These are phyloP conservation scores for Coryphaenoides rupestris DNA, from an alignment of 2,113 vertebrate species.

Conservation along the genomic window DNA sequence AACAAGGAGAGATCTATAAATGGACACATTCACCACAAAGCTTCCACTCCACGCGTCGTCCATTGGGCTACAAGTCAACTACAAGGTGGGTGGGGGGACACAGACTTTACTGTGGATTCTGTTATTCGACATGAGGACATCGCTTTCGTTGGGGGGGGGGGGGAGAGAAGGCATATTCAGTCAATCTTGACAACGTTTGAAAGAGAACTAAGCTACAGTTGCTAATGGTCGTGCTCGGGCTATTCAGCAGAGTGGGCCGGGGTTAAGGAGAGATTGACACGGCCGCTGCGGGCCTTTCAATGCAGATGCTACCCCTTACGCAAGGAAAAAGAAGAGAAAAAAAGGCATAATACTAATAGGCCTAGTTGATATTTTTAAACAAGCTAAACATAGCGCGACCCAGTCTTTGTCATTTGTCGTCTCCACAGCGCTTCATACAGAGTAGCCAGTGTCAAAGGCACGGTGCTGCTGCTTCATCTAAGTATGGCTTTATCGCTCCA, in stretches of 20 bases:
- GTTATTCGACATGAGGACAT: too few relatives aligned
- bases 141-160: too few relatives aligned
- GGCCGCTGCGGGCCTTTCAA: too few relatives aligned
- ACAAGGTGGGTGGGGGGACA: too few relatives aligned
- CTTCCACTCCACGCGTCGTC: too few relatives aligned
- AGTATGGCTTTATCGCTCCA: constrained; percentile 4
- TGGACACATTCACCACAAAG: too few relatives aligned
- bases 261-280: too few relatives aligned
- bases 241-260: too few relatives aligned
- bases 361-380: not conserved
- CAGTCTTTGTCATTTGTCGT: not conserved
- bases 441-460: constrained; percentile 12
- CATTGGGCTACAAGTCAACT: too few relatives aligned
- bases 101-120: too few relatives aligned
- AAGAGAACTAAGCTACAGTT: not conserved
- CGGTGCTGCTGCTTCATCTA: not conserved
- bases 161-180: too few relatives aligned
- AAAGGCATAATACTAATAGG: not conserved
- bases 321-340: not conserved
- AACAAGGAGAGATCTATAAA: too few relatives aligned
- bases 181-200: not conserved
- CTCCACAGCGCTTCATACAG: not conserved
- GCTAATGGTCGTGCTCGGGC: not conserved
- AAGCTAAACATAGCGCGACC: not conserved
- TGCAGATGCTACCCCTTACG: not conserved